Evolutionary conservation across 2,888 invertebrate species (phyloP).

Genomic region (Chloroclystis v-ata): DNA sequence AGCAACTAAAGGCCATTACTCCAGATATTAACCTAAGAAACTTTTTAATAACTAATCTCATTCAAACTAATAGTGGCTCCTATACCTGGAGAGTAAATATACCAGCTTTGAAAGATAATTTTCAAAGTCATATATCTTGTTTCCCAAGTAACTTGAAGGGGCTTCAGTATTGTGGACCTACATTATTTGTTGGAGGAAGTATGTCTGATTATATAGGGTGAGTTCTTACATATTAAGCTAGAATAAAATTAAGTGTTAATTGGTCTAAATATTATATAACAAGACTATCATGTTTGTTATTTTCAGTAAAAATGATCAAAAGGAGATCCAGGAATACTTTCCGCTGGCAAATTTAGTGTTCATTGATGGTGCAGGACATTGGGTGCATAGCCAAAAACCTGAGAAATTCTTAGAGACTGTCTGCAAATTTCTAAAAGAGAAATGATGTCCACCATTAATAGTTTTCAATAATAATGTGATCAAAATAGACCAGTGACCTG

Average conservation of each 20-base stretch:
- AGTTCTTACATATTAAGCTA: too few relatives aligned
- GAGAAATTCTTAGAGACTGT: slow-evolving; percentile 83
- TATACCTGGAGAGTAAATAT: slow-evolving; percentile 91
- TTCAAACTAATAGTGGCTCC: slow-evolving; percentile 79
- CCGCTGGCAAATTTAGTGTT: slow-evolving; percentile 83
- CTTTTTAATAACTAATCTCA: slow-evolving; percentile 92
- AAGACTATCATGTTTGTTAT: slow-evolving; percentile 6
- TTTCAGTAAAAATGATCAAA: slow-evolving; percentile 76
- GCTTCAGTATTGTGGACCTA: slow-evolving; percentile 81
- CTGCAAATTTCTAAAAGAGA: slow-evolving; percentile 79
- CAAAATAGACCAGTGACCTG: slow-evolving; percentile 19
- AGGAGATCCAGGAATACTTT: slow-evolving; percentile 83
- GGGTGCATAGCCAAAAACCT: slow-evolving; percentile 96
- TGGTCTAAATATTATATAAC: background rate
- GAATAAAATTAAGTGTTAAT: background rate
- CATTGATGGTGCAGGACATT: slow-evolving; percentile 91
- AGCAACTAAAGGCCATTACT: slow-evolving; percentile 79
- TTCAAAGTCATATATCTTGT: slow-evolving; percentile 78
- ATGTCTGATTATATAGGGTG: slow-evolving; percentile 90
- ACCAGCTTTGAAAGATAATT: slow-evolving; percentile 82
- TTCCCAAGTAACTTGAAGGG: slow-evolving; percentile 79
- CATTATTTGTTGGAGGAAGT: slow-evolving; percentile 90
- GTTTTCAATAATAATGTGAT: slow-evolving; percentile 34
- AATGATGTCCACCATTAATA: slow-evolving; percentile 34
- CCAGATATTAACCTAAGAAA: slow-evolving; percentile 80